A percentile compares a stretch with the other conserved stretches of the same genome.
Evolutionary conservation across 2,888 invertebrate species (phyloP).

Genomic region (Dione vanillae): DNA sequence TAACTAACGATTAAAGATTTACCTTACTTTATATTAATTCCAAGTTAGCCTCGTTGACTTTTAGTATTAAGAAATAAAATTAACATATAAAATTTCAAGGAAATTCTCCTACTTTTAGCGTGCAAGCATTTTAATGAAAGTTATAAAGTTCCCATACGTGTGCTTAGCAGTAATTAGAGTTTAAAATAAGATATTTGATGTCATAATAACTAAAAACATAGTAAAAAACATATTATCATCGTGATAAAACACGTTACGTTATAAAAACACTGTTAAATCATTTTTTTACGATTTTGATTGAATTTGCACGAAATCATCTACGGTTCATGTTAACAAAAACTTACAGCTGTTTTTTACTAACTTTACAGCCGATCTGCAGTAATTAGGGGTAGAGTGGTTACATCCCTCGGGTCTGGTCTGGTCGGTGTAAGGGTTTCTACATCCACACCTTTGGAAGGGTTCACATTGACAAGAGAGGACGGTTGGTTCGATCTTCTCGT

Average conservation of each 20-base stretch:
- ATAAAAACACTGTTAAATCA: not conserved
- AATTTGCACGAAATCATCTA: slow-evolving; percentile 2
- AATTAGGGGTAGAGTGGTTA: slow-evolving; percentile 96
- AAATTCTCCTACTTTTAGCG: slow-evolving; percentile 16
- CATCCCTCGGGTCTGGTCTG: slow-evolving; percentile 95
- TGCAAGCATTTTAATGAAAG: slow-evolving; percentile 23
- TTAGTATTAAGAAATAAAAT: slow-evolving; percentile 11
- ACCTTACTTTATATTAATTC: slow-evolving; percentile 6
- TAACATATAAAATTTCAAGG: not conserved
- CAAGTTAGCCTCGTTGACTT: slow-evolving; percentile 2
- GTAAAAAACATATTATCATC: not conserved
- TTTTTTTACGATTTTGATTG: not conserved
- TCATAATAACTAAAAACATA: not conserved
- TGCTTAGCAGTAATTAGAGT: slow-evolving; percentile 3
- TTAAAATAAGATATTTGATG: slow-evolving; percentile 6
- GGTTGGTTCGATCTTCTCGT: slow-evolving; percentile 99
- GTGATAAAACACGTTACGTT: not conserved
- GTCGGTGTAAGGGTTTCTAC: slow-evolving; percentile 98
- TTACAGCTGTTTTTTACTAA: not conserved
- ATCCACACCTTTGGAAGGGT: slow-evolving; percentile 96
- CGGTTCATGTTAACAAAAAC: not conserved
- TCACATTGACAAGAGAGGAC: slow-evolving; percentile 95
- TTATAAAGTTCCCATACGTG: slow-evolving; percentile 5
- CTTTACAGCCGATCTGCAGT: slow-evolving; percentile 96
- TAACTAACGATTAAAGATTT: slow-evolving; percentile 1